Evolutionary conservation across 2,888 invertebrate species (phyloP).

Genomic region (Spilosoma lubricipeda): DNA sequence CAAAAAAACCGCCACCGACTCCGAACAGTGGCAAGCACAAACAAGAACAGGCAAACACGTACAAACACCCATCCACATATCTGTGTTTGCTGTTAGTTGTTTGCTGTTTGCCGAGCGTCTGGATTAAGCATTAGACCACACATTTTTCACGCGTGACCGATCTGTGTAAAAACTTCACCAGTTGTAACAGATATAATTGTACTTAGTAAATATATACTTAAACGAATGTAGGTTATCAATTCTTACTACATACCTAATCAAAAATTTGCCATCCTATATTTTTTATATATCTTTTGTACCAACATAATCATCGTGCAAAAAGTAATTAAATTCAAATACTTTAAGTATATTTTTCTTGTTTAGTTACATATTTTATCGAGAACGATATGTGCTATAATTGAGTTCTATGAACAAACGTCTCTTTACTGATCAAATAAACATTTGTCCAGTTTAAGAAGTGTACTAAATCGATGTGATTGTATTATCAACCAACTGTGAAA

Average conservation of each 20-base stretch:
- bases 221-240: constrained; percentile 64
- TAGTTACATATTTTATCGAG: constrained; percentile 50
- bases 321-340: constrained; percentile 49
- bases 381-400: constrained; percentile 48
- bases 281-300: constrained; percentile 47
- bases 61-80: too few species aligned
- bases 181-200: constrained; percentile 40
- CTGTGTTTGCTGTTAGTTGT: too few species aligned
- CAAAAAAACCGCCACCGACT: too few species aligned
- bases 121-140: constrained; percentile 18
- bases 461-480: constrained; percentile 38
- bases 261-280: constrained; percentile 57
- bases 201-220: constrained; percentile 43
- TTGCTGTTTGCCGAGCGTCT: too few species aligned
- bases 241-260: constrained; percentile 56
- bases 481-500: constrained; percentile 52
- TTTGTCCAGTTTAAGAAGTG: constrained; percentile 77
- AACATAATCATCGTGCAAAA: constrained; percentile 41
- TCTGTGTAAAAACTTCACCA: constrained; percentile 37
- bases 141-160: constrained; percentile 17
- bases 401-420: constrained; percentile 58
- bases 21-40: too few species aligned
- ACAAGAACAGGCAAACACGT: too few species aligned
- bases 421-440: constrained; percentile 72
- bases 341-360: constrained; percentile 40